Base-by-base conservation (phyloP, 2,797 vertebrate genomes). In the Mycteria americana region DNA sequence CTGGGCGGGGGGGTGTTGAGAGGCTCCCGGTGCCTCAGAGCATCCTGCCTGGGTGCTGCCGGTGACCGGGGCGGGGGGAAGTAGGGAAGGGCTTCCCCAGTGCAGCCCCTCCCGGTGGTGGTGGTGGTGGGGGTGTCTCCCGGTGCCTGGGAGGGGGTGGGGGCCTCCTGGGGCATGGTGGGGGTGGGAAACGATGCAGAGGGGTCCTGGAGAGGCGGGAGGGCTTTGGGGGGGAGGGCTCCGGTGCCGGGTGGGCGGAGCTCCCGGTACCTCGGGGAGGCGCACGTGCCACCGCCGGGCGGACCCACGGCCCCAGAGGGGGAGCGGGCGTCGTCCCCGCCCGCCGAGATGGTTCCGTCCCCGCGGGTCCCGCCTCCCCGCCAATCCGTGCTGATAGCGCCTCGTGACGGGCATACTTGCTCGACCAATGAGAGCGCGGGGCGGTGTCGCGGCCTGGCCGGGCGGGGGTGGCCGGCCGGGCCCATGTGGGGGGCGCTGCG, bases 331-430 rank as follows among this genome's bases (percentile, higher is more conserved):
- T 45, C 43, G 7, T 9, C 11, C 41, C 27, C 54, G 2, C 16
- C 48, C 25, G 9, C 59, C 7, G 1, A 30, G 1, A 21, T 85
- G 70, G 78, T 72, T 51, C 7, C 12, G 56, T 74, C 27, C 46
- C 11, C 7, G 5, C 22, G 5, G 4, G 24, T 77, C 11, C 63
- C 46, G 53, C 68, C 35, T 27, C 31, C 14, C 9, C 16, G 2
- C 92, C 83, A 92, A 92, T 88, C 43, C 6, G 18, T 1, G 9
- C 28, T 2, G 22, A 15, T 3, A 10, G 2, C 0, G 7, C 10
- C 1, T 6, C 0, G 2, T 54, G 89, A 94, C 5, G 60, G 30
- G 7, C 76, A 3, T 2, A 3, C 9, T 0, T 0, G 4, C 0
- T 0, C 10, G 6, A 6, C 93, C 83, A 31, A 65, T 92, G 21